These are phyloP conservation scores for Rostratula benghalensis DNA, from an alignment of 2,113 vertebrate species.

Conservation along the genomic window DNA sequence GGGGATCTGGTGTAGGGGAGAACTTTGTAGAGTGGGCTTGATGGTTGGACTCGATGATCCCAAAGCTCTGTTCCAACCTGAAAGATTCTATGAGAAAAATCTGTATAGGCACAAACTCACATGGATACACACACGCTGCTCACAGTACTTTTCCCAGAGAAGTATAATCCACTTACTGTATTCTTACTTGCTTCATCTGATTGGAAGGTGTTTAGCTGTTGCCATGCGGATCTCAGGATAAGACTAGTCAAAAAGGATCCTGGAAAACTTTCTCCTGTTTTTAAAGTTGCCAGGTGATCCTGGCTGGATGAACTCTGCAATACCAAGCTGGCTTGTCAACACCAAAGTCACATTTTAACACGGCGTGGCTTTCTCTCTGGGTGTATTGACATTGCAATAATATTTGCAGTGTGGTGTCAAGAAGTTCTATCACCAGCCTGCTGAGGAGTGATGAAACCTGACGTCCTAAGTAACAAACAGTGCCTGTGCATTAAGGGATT, in stretches of 20 bases:
- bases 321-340: conserved; percentile 45
- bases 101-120: not conserved
- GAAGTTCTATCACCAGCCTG: conserved; percentile 5
- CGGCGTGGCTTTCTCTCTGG: not conserved
- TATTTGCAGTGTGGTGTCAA: conserved; percentile 54
- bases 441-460: conserved; percentile 54
- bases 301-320: not conserved
- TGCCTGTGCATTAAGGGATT: conserved; percentile 62
- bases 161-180: not conserved
- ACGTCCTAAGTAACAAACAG: conserved; percentile 54
- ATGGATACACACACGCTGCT: not conserved
- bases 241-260: not conserved
- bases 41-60: too few relatives aligned
- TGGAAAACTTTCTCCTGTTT: conserved; percentile 18
- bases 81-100: not conserved
- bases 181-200: conserved; percentile 8
- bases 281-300: conserved; percentile 44
- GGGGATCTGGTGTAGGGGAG: too few relatives aligned
- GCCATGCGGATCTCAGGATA: not conserved
- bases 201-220: conserved; percentile 1
- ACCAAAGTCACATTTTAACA: conserved; percentile 52
- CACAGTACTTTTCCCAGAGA: not conserved
- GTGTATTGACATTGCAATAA: conserved; percentile 48
- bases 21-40: too few relatives aligned
- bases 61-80: too few relatives aligned